phyloP scores from a whole-genome alignment of 2,797 vertebrate species.

The Enteromius viviparus region DNA sequence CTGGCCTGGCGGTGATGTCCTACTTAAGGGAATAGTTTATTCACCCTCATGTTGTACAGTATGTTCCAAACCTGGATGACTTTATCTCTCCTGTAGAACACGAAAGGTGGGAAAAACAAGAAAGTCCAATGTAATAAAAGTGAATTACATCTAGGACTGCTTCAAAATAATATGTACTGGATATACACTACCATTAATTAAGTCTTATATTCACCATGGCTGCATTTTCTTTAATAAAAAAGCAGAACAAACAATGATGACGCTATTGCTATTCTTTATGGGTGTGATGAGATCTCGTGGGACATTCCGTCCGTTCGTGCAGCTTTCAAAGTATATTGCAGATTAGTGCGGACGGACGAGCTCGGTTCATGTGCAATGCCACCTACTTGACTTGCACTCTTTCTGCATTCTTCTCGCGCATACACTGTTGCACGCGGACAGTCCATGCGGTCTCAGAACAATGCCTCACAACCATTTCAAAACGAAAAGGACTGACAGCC shows the following conservation, averaged over 20 bases:
- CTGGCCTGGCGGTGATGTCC: constrained; percentile 52
- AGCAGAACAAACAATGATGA: not conserved
- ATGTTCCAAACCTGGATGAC: not conserved
- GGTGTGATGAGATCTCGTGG: no score
- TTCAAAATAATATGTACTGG: not conserved
- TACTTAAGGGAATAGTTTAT: constrained; percentile 40
- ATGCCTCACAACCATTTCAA: no score
- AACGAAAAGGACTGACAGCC: no score
- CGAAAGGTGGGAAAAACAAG: not conserved
- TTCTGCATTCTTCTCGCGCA: no score
- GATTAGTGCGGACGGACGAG: no score
- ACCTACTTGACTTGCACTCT: no score
- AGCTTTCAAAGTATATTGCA: no score
- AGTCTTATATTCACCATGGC: not conserved
- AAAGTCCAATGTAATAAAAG: not conserved
- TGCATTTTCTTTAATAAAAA: not conserved
- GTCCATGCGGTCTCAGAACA: no score
- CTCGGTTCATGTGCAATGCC: no score
- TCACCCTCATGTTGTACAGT: constrained; percentile 21
- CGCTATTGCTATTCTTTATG: not conserved
- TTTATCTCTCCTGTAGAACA: not conserved
- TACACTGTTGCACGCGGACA: no score
- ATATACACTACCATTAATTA: not conserved
- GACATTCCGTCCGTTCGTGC: no score
- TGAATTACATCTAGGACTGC: not conserved